Evolutionary conservation across 2,888 invertebrate genomes (phyloP), one percentile per base, ranked within the genome.

Genomic region (Chrysodeixis includens): DNA sequence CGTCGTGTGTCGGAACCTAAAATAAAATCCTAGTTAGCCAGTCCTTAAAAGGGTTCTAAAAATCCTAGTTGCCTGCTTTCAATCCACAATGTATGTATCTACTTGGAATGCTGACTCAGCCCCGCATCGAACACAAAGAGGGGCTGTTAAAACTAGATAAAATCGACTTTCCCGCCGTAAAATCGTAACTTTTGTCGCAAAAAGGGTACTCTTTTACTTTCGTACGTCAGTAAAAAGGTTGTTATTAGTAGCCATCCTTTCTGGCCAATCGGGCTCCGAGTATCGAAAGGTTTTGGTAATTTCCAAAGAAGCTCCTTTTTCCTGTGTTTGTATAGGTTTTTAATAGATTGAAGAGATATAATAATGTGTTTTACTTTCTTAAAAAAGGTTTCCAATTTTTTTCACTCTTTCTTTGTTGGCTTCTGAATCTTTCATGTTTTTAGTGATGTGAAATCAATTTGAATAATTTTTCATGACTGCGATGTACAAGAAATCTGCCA

Each of bases 201-300:
- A n/a, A 69, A 62, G 74, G 74, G 69, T 74, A 62, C 62, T 62
- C 64, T 69, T 77, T 76, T 80, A 78, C 74, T 71, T 65, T 52
- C 52, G 51, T 65, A 54, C 67, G 66, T 69, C 71, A 62, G 69
- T 71, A 65, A 77, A 78, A 74, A 67, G 71, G 67, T 65, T 69
- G 67, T 80, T 71, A 66, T 78, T 77, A 68, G 74, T 64, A 66
- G 14, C 56, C 14, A 26, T 26, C 68, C 66, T 60, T 71, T 74
- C 69, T 66, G 52, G 74, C 66, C 73, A 76, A 74, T 74, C 73
- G 67, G 59, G 20, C 51, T 53, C 26, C 30, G n/a, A 53, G 49
- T 62, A 76, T 71, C 73, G 62, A 55, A 16, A 18, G 46, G 46
- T 76, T 56, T 75, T 63, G 57, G 69, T 77, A 66, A 76, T 77